Evolutionary conservation across 2,797 vertebrate genomes (phyloP), one percentile per base, ranked within the genome.

Genomic region (Phoeniculus purpureus): DNA sequence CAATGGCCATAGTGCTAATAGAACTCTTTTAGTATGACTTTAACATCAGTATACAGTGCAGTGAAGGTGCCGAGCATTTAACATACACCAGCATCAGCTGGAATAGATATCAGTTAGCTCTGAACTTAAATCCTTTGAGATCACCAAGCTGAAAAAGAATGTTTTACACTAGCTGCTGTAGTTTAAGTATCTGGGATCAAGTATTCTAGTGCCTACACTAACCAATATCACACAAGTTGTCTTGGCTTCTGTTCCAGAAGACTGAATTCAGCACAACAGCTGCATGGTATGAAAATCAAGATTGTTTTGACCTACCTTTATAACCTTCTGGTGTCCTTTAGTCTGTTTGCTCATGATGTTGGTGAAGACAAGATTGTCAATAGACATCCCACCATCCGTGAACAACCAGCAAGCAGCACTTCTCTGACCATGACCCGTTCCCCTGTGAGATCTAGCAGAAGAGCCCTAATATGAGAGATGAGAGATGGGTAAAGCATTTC

Each of bases 1-100:
- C 89, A 88, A 88, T 65, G 85, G 85, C 61, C 71, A 82, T 52
- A 15, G 64, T 80, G 32, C 26, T 64, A 91, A 61, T 51, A 88
- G 68, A 87, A 75, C 17, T 76, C 56, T 55, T 85, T 86, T 72
- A 88, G 61, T 79, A 48, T n/a, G 68, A 79, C 37, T 92, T 94
- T 95, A 94, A 62, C 78, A 94, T 62, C 77, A 87, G 54, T 29
- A 54, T 66, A 51, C 26, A 56, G 47, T 47, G 16, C 67, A 85
- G 10, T 62, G 50, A 61, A 81, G 29, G 67, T 85, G 34, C 17
- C 52, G 65, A 72, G 31, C 48, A 81, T 34, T 81, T 85, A 87
- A 76, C 34, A 51, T 43, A 29, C 6, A 15, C 20, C 87, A 92
- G 47, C 47, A 56, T 76, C 27, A 25, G n/a, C 26, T 65, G 47